A percentile compares a stretch with the other conserved stretches of the same genome.
phyloP scores from a whole-genome alignment of 35 echinoderm and acorn worm species.

The Hemicentrotus pulcherrimus region DNA sequence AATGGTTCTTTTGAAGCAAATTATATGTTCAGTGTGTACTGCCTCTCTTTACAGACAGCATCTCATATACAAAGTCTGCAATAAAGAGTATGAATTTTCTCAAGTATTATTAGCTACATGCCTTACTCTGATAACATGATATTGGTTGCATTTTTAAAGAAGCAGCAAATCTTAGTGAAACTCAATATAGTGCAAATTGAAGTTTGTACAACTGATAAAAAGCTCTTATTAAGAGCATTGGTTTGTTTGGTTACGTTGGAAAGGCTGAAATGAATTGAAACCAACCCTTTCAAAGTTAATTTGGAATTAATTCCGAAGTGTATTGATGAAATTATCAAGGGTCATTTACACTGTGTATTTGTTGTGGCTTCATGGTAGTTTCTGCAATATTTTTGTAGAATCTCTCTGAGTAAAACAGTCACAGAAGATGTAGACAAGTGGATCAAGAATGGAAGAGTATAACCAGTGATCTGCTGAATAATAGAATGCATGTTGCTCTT shows the following conservation, averaged over 20 bases:
- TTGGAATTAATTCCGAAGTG: not conserved
- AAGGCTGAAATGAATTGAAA: not conserved
- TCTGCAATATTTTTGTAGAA: not conserved
- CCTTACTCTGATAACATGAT: not conserved
- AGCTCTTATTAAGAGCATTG: not conserved
- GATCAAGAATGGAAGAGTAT: too few species aligned
- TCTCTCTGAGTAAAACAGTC: not conserved
- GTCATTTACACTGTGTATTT: not conserved
- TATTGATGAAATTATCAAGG: not conserved
- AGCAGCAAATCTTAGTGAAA: too few species aligned
- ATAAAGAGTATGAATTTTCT: not conserved
- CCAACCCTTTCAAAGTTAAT: not conserved
- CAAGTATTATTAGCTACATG: not conserved
- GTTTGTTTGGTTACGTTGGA: not conserved
- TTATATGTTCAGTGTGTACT: not conserved
- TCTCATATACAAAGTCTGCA: not conserved
- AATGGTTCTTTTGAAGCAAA: not conserved
- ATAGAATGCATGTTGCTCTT: not conserved
- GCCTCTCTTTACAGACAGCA: not conserved
- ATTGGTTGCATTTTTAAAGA: not conserved
- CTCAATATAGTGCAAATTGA: too few species aligned
- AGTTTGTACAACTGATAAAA: not conserved
- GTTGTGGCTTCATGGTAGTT: not conserved
- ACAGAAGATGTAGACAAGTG: too few species aligned
- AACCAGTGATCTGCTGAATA: not conserved